phyloP scores from a whole-genome alignment of 2,797 vertebrate genomes.

The Hydrophis major region DNA sequence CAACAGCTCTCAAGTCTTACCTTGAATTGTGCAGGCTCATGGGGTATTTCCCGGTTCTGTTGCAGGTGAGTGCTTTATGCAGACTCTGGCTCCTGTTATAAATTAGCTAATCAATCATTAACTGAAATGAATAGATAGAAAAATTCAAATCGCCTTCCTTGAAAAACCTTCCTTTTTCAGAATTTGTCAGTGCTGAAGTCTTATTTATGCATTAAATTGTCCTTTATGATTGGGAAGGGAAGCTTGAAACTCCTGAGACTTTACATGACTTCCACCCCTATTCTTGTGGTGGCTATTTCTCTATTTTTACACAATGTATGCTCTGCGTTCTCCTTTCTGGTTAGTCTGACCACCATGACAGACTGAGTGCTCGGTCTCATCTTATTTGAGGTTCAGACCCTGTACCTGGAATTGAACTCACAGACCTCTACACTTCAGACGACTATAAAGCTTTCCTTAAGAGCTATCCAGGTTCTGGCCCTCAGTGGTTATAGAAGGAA shows the following conservation, averaged over 20 bases:
- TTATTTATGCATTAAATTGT: not conserved
- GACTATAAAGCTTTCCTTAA: not conserved
- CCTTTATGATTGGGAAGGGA: not conserved
- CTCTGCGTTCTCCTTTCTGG: not conserved
- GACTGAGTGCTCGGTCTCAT: not conserved
- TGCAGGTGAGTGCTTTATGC: rapidly evolving
- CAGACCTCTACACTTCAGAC: not conserved
- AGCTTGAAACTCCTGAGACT: not conserved
- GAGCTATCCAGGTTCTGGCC: not conserved
- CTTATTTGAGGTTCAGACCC: not conserved
- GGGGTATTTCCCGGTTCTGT: not conserved
- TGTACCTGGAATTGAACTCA: not conserved
- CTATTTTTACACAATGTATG: not conserved
- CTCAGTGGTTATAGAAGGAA: not conserved
- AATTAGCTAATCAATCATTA: conserved; percentile 61
- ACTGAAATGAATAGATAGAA: conserved; percentile 54
- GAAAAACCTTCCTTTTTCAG: not conserved
- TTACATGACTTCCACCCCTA: not conserved
- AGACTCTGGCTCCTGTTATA: conserved; percentile 64
- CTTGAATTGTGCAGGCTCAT: not conserved
- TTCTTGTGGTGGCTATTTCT: not conserved
- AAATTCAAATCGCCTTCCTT: conserved; percentile 1
- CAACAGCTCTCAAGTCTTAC: not conserved
- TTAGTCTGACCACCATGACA: not conserved
- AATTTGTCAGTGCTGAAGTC: not conserved